phyloP scores from a whole-genome alignment of 2,113 vertebrate species.

The Lasiurus borealis region DNA sequence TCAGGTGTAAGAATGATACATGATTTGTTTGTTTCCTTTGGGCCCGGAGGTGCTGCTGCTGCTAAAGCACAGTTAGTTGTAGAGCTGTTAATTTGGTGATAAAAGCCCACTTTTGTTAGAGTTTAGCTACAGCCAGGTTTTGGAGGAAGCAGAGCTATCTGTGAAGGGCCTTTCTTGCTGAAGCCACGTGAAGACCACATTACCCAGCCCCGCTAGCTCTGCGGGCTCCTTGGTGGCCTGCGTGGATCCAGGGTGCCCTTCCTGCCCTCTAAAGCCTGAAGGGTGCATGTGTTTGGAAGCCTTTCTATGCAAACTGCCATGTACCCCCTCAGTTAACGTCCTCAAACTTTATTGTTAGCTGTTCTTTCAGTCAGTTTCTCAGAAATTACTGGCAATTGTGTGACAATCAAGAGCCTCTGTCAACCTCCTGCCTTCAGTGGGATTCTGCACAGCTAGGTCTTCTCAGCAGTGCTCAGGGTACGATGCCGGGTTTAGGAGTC shows the following conservation, averaged over 20 bases:
- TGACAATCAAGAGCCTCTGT: conserved; percentile 67
- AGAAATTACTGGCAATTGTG: conserved; percentile 57
- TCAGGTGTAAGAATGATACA: fast-evolving
- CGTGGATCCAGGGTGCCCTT: background rate
- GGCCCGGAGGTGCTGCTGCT: background rate
- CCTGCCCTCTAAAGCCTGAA: background rate
- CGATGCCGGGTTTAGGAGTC: conserved; percentile 85
- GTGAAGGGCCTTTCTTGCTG: fast-evolving
- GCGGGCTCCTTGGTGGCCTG: background rate
- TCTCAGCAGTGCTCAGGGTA: too few species aligned
- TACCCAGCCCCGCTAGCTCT: too few species aligned
- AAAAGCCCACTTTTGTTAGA: background rate
- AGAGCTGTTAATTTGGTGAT: too few species aligned
- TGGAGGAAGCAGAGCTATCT: background rate
- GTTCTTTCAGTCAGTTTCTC: conserved; percentile 69
- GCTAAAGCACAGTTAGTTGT: too few species aligned
- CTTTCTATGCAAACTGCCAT: background rate
- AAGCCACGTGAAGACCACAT: fast-evolving
- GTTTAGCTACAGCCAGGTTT: background rate
- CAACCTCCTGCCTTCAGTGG: conserved; percentile 5
- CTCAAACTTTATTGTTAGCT: conserved; percentile 80
- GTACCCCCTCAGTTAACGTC: conserved; percentile 47
- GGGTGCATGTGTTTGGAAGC: fast-evolving
- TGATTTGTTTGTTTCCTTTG: background rate
- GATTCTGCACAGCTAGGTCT: fast-evolving